phyloP scores from a whole-genome alignment of 1,140 invertebrate species.

The Orius insidiosus region DNA sequence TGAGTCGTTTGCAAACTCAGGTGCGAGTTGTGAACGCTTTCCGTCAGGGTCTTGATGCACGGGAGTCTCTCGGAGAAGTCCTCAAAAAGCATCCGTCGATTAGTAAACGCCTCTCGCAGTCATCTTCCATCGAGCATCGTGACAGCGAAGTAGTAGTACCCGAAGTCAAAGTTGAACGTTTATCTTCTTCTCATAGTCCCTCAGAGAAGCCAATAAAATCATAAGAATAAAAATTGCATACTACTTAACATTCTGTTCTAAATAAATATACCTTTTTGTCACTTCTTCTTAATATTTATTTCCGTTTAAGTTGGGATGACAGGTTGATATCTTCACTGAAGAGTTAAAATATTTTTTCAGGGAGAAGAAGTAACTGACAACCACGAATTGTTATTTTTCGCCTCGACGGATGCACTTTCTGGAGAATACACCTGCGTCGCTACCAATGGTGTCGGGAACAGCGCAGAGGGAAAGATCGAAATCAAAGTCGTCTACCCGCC shows the following conservation, averaged over 20 bases:
- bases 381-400: conserved; percentile 42
- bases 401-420: conserved; percentile 40
- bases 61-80: neutral
- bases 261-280: too few relatives aligned
- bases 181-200: too few relatives aligned
- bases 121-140: neutral
- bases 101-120: conserved; percentile 1
- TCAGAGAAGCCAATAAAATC: too few relatives aligned
- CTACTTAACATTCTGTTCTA: too few relatives aligned
- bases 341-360: conserved; percentile 23
- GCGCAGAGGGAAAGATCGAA: conserved; percentile 39
- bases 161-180: too few relatives aligned
- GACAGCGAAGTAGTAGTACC: too few relatives aligned
- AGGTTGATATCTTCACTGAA: neutral
- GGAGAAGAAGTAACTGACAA: conserved; percentile 42
- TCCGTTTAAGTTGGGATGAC: too few relatives aligned
- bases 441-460: conserved; percentile 51
- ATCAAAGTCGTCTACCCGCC: conserved; percentile 46
- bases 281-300: too few relatives aligned
- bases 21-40: conserved; percentile 38
- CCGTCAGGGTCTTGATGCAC: neutral
- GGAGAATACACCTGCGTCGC: conserved; percentile 55
- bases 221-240: too few relatives aligned
- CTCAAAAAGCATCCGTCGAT: neutral
- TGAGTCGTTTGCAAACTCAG: conserved; percentile 97